These are phyloP conservation scores for Leucozona laternaria DNA, from an alignment of 2,888 invertebrate species.

Conservation along the genomic window DNA sequence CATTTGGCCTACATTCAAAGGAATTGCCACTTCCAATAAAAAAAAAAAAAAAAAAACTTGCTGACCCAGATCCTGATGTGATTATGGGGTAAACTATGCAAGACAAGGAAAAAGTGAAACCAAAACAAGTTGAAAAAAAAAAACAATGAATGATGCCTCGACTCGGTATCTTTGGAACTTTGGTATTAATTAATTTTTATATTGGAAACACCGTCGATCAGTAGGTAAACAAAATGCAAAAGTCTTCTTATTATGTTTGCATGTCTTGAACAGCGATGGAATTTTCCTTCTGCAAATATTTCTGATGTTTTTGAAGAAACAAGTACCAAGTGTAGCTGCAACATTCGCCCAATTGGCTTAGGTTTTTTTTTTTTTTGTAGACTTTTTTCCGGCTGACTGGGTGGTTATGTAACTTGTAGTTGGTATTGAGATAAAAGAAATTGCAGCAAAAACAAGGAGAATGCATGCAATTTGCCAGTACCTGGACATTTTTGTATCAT, in stretches of 20 bases:
- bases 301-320: slow-evolving; percentile 13
- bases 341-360: not conserved
- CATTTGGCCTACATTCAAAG: slow-evolving; percentile 41
- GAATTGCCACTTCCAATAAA: slow-evolving; percentile 1
- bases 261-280: not conserved
- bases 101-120: slow-evolving; percentile 6
- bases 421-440: slow-evolving; percentile 21
- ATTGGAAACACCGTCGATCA: not conserved
- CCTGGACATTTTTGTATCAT: not conserved
- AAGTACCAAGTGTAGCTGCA: slow-evolving; percentile 49
- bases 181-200: not conserved
- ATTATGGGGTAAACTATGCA: not conserved
- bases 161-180: not conserved
- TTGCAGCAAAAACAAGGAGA: slow-evolving; percentile 7
- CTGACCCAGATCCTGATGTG: slow-evolving; percentile 53
- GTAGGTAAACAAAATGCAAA: not conserved
- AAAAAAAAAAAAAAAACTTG: slow-evolving; percentile 31
- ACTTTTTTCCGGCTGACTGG: slow-evolving; percentile 8
- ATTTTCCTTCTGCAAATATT: not conserved
- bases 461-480: not conserved
- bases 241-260: not conserved
- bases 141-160: slow-evolving; percentile 1
- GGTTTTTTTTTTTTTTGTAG: not conserved
- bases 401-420: slow-evolving; percentile 37
- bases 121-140: slow-evolving; percentile 13